Conservation (phyloP, 2,888 invertebrate genomes). For the Epicampocera succincta region DNA sequence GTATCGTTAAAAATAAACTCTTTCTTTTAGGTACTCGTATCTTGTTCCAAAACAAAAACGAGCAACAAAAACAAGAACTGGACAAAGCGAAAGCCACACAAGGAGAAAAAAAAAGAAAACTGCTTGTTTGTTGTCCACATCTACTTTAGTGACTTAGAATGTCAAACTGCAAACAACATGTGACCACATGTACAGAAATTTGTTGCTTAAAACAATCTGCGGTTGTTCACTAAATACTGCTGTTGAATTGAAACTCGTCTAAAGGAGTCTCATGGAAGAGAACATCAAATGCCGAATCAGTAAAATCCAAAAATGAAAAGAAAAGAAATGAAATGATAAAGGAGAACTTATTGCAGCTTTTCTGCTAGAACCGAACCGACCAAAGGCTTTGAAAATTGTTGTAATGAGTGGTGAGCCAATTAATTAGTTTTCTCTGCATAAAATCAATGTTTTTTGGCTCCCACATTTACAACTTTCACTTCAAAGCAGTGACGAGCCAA, state of each 20-base stretch:
- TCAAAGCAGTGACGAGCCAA: no score
- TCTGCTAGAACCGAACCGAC: constrained; percentile 38
- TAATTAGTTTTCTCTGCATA: not conserved
- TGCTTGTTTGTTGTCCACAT: not conserved
- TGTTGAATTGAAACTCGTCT: not conserved
- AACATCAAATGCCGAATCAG: not conserved
- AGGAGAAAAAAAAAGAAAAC: not conserved
- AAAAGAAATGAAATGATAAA: not conserved
- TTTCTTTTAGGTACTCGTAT: no score
- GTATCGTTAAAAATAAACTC: no score
- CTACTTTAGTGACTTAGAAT: not conserved
- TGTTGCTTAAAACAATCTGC: constrained; percentile 49
- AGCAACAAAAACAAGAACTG: no score
- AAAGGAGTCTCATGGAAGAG: not conserved
- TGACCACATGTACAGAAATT: constrained; percentile 23
- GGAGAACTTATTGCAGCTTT: constrained; percentile 28
- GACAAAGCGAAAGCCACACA: not conserved
- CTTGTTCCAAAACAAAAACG: not conserved
- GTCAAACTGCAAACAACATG: not conserved
- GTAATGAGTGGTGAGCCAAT: constrained; percentile 22
- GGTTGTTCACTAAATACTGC: constrained; percentile 44
- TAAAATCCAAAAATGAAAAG: not conserved
- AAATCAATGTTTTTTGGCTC: not conserved
- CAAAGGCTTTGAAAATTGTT: constrained; percentile 8
- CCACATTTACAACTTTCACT: no score